phyloP scores from a whole-genome alignment of 2,113 vertebrate species.

The Cricetomys ansorgei region DNA sequence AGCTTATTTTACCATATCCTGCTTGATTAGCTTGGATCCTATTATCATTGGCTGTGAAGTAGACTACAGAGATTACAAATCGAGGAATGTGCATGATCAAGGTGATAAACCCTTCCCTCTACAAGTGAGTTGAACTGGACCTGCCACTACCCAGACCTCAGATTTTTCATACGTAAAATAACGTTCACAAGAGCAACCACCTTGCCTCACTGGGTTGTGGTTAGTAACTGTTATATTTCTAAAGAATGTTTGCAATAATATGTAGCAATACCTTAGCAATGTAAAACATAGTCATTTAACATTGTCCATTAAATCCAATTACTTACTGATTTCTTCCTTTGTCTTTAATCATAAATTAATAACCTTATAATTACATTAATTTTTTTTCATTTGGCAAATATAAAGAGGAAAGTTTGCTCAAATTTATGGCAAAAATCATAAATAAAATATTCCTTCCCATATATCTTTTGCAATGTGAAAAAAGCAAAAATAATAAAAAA shows the following conservation, averaged over 20 bases:
- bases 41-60: neutral
- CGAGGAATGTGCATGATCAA: neutral
- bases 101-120: accelerated
- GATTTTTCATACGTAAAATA: no score
- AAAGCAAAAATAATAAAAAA: neutral
- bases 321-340: neutral
- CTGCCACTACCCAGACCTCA: neutral
- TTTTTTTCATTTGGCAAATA: neutral
- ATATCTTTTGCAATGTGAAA: neutral
- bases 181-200: no score
- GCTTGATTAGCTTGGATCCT: no score
- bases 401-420: neutral
- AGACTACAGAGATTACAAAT: neutral
- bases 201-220: neutral
- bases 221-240: neutral
- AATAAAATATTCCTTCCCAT: neutral
- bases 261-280: neutral
- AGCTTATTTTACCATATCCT: neutral
- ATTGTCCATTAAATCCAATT: neutral
- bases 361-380: neutral
- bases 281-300: neutral
- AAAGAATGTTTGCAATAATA: neutral
- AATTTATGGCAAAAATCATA: neutral
- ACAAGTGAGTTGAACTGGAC: no score
- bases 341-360: neutral